Evolutionary conservation across 2,797 vertebrate species (phyloP), one percentile per base, ranked within the genome.

Genomic region (Nyctibius grandis): DNA sequence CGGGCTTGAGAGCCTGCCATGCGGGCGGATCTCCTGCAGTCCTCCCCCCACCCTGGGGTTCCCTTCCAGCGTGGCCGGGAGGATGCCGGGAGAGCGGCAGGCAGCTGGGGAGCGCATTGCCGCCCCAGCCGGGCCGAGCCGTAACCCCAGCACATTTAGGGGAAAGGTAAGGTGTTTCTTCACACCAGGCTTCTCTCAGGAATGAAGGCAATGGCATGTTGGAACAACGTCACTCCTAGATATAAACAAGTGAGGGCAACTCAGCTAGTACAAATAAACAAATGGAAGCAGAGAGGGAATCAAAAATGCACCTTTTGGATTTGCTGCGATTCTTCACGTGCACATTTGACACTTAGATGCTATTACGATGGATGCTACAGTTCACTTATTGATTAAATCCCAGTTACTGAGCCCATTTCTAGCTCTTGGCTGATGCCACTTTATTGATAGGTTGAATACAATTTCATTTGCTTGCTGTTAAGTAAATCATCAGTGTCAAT

Each of bases 91-190:
- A 74, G 50, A 61, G 53, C 4, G 7, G 67, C 15, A 56, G 36
- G 89, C 57, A 20, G 60, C 22, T 12, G 79, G 65, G 57, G 60
- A 95, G 81, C 6, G 2, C 63, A 67, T 33, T 0, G 2, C 25
- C 12, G 2, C 50, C 64, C 38, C 0, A 0, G 23, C 70, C 5
- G 2, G 50, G 77, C 80, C 86, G 73, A 90, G 85, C 60, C 10
- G 5, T n/a, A 63, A 64, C 47, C 76, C 50, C 84, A 54, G 8
- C 70, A 57, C 83, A 67, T 67, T 50, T 68, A 93, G 81, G 77
- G 81, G 36, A 95, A 97, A 96, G 68, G 86, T 72, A 4, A 92
- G 75, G 9, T 77, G 45, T 83, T 92, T 93, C 91, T 51, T 95
- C 86, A 92, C 3, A 2, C 38, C 51, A 42, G 40, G 67, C 78